Conservation (phyloP, 2,888 invertebrate species). For the Bimastos eiseni region DNA sequence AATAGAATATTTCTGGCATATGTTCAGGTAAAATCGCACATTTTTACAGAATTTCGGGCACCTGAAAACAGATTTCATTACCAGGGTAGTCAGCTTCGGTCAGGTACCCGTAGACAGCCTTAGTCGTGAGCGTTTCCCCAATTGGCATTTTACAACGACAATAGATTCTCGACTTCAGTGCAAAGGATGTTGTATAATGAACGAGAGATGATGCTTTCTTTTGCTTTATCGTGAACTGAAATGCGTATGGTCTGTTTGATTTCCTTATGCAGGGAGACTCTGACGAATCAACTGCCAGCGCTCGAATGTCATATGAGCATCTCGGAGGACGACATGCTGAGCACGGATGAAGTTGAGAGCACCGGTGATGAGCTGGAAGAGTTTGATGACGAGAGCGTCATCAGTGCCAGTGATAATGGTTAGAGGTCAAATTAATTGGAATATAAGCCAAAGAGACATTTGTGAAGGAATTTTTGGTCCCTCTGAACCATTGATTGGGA, state of each 20-base stretch:
- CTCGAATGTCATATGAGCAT: constrained; percentile 55
- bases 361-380: constrained; percentile 48
- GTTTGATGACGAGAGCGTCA: neutral
- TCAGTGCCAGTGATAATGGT: constrained; percentile 19
- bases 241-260: constrained; percentile 18
- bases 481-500: too few species aligned
- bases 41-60: too few species aligned
- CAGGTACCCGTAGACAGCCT: too few species aligned
- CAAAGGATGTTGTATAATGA: neutral
- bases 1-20: too few species aligned
- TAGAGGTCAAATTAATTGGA: neutral
- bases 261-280: constrained; percentile 50
- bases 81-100: too few species aligned
- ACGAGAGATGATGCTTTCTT: neutral
- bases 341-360: constrained; percentile 65
- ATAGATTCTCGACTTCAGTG: too few species aligned
- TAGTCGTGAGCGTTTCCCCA: too few species aligned
- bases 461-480: neutral
- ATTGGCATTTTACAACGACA: too few species aligned
- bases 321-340: constrained; percentile 79
- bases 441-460: neutral
- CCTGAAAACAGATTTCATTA: too few species aligned
- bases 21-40: too few species aligned
- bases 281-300: constrained; percentile 54
- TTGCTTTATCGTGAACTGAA: neutral